Evolutionary conservation across 2,113 vertebrate genomes (phyloP).

Genomic region (Bambusicola thoracicus): DNA sequence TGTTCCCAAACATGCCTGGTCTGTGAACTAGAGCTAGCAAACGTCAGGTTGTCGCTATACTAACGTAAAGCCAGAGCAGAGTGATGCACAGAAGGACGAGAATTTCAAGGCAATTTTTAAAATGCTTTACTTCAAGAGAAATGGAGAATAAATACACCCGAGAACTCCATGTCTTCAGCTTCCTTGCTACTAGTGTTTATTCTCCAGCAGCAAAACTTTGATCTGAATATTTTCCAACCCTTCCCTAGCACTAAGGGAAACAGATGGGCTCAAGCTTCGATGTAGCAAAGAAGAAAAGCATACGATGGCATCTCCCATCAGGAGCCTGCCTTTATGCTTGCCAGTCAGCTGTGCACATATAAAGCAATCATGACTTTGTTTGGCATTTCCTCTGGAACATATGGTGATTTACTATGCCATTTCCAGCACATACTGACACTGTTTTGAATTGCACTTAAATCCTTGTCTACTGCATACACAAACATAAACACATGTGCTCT

Average conservation of each 20-base stretch:
- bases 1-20: neutral
- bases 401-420: slow-evolving; percentile 52
- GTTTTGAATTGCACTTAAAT: neutral
- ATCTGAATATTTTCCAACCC: neutral
- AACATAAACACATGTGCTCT: neutral
- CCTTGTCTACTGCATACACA: neutral
- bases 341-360: slow-evolving; percentile 61
- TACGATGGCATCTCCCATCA: slow-evolving; percentile 43
- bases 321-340: slow-evolving; percentile 40
- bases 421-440: slow-evolving; percentile 24
- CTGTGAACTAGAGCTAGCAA: neutral
- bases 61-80: neutral
- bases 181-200: neutral
- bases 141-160: neutral
- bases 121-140: neutral
- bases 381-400: slow-evolving; percentile 66
- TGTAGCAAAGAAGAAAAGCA: slow-evolving; percentile 38
- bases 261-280: slow-evolving; percentile 40
- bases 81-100: neutral
- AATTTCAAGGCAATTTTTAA: neutral
- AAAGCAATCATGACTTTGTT: slow-evolving; percentile 49
- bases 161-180: neutral
- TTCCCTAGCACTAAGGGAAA: slow-evolving; percentile 14
- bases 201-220: slow-evolving; percentile 43
- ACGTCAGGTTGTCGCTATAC: neutral